These are phyloP conservation scores for Lycorma delicatula DNA, from an alignment of 1,140 invertebrate species.

Conservation along the genomic window DNA sequence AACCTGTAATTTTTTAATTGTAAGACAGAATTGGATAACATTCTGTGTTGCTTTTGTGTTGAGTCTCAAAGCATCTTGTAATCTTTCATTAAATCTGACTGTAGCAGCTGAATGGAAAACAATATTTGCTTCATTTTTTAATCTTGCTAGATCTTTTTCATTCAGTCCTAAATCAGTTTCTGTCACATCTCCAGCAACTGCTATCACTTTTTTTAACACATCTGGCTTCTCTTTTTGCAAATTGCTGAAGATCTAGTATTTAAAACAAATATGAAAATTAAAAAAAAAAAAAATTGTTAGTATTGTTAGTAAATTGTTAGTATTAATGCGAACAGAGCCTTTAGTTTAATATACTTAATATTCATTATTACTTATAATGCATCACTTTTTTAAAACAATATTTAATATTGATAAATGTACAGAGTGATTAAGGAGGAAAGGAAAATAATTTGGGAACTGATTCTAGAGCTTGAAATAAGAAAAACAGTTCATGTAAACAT, in stretches of 20 bases:
- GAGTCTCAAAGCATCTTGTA: constrained; percentile 32
- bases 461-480: too few relatives aligned
- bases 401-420: too few relatives aligned
- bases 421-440: too few relatives aligned
- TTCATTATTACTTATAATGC: too few relatives aligned
- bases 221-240: constrained; percentile 31
- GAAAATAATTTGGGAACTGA: too few relatives aligned
- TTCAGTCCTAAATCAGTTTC: constrained; percentile 41
- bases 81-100: constrained; percentile 38
- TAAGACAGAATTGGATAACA: constrained; percentile 35
- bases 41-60: constrained; percentile 35
- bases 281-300: too few relatives aligned
- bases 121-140: constrained; percentile 55
- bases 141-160: constrained; percentile 31
- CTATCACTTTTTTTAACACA: constrained; percentile 43
- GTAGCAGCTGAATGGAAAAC: constrained; percentile 66
- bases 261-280: too few relatives aligned
- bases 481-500: too few relatives aligned
- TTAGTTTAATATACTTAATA: too few relatives aligned
- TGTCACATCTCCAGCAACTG: constrained; percentile 51
- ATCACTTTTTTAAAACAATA: too few relatives aligned
- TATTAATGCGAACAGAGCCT: too few relatives aligned
- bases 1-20: constrained; percentile 40
- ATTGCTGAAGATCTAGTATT: constrained; percentile 42
- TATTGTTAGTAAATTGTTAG: too few relatives aligned